Base-by-base conservation (phyloP, 1,140 invertebrate genomes). In the Drosophila eugracilis region DNA sequence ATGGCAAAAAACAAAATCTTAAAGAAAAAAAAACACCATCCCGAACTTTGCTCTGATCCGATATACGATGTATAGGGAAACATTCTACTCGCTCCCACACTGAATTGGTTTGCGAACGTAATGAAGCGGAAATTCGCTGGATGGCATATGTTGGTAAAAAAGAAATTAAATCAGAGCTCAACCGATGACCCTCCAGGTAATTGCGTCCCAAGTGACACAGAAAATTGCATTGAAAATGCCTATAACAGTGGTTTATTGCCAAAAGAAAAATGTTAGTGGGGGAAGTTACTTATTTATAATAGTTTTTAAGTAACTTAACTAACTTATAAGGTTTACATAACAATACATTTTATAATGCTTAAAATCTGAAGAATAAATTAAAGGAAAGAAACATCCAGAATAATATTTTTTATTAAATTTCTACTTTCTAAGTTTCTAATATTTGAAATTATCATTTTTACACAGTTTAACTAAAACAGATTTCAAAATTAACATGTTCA, bases 111-210 rank as follows among this genome's bases (percentile, higher is more conserved):
- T 63, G 50, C 15, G 21, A 12, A 17, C 12, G 71, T 75, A 75
- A 75, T 75, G 71, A 65, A 65, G 50, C 32, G 26, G 50, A 75
- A 75, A 75, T 47, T 49, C 37, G 59, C 71, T 65, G 36, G 30
- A 49, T 74, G 37, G 44, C 67, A 62, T 74, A 74, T 74, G 70
- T 55, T 19, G 15, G 26, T 45, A 17, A 10, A 5, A 41, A 42
- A 32, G 9, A 37, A 74, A 49, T 47, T 50, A 48, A 54, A 34
- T 63, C 58, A 48, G 7, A 34, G 24, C 41, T 66, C 24, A 48
- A 19, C 19, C 19, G 34, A 14, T 26, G 28, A 50, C n/a, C 26
- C 63, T 50, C 37, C 59, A 34, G 26, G 45, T 52, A 65, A 30
- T 30, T 39, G 14, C 9, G 30, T 2, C 0, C 14, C 24, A 19